phyloP scores from a whole-genome alignment of 30 jellyfish, hydroid and myxozoan genomes.

The Turritopsis dohrnii region DNA sequence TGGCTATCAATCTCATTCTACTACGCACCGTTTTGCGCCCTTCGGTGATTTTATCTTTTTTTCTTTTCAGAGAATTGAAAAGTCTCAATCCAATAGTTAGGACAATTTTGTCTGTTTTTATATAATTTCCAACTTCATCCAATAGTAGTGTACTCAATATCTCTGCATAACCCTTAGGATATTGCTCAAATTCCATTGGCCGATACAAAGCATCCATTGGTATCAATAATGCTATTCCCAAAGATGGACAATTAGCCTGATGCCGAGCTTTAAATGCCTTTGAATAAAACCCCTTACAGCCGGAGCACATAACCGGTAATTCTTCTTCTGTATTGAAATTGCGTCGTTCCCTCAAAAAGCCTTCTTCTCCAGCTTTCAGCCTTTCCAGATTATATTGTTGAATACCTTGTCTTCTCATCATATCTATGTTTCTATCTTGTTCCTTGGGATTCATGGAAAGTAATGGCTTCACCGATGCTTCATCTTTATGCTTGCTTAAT shows the following conservation, averaged over 20 bases:
- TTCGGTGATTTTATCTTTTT: background rate
- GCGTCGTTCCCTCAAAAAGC: slow-evolving; percentile 19
- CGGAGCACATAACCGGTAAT: slow-evolving; percentile 24
- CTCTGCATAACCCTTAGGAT: background rate
- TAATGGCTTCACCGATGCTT: slow-evolving; percentile 6
- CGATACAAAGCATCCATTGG: background rate
- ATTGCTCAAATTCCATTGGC: background rate
- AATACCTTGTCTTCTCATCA: background rate
- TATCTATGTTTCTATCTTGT: slow-evolving; percentile 16
- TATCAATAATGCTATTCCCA: no score
- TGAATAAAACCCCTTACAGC: slow-evolving; percentile 18
- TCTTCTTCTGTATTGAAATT: background rate
- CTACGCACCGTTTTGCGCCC: background rate
- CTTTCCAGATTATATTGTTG: background rate
- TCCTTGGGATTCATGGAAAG: slow-evolving; percentile 13
- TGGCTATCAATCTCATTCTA: background rate
- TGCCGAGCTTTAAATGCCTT: slow-evolving; percentile 17
- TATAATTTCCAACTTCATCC: background rate
- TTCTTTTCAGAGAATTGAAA: background rate
- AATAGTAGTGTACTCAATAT: background rate
- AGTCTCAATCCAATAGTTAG: no score
- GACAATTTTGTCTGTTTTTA: background rate
- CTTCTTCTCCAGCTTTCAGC: background rate
- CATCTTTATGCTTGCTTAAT: background rate
- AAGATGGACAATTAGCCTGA: slow-evolving; percentile 17